Conservation (phyloP, 2,888 invertebrate genomes). For the Synanthedon formicaeformis region DNA sequence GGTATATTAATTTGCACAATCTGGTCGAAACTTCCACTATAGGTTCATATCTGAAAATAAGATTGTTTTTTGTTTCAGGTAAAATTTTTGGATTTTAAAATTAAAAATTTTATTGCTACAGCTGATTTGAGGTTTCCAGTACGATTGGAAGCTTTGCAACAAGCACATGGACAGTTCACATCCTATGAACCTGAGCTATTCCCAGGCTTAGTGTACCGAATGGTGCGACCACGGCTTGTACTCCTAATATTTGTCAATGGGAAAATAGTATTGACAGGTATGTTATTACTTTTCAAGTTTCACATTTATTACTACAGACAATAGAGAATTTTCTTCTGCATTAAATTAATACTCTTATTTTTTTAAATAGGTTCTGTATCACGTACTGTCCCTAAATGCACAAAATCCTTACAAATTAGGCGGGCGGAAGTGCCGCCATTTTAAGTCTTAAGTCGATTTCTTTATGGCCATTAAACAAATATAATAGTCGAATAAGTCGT, state of each 20-base stretch:
- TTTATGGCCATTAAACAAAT: too few species aligned
- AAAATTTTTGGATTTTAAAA: constrained; percentile 81
- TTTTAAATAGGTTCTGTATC: too few species aligned
- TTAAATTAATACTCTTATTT: too few species aligned
- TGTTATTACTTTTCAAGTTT: too few species aligned
- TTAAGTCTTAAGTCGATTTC: too few species aligned
- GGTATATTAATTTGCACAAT: neutral
- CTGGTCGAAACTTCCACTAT: neutral
- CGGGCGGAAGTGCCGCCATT: too few species aligned
- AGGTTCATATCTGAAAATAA: constrained; percentile 5
- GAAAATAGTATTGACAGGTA: constrained; percentile 94
- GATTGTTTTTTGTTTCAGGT: constrained; percentile 53
- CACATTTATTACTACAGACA: too few species aligned
- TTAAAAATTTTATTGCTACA: constrained; percentile 83
- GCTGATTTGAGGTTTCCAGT: constrained; percentile 81
- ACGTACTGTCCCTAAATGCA: too few species aligned
- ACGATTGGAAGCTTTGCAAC: constrained; percentile 78
- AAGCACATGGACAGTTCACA: constrained; percentile 80
- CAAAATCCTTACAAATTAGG: too few species aligned
- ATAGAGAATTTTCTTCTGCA: too few species aligned
- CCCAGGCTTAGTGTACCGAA: constrained; percentile 97
- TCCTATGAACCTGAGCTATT: constrained; percentile 98
- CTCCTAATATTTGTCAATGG: constrained; percentile 98
- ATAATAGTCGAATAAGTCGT: too few species aligned
- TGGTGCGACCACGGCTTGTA: constrained; percentile 96